phyloP scores from a whole-genome alignment of 2,888 invertebrate species.

The Hesperia comma region DNA sequence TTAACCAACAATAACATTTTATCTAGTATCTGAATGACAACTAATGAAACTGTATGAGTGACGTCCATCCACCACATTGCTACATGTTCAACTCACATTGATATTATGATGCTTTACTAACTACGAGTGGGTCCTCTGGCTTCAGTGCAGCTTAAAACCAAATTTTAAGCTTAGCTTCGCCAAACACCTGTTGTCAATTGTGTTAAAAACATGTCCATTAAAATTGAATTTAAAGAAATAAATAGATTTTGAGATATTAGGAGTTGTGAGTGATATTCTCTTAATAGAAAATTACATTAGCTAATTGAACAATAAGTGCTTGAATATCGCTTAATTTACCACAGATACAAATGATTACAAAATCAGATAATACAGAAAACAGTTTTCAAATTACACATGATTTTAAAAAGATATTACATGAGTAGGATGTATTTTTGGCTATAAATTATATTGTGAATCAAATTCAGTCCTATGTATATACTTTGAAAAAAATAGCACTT shows the following conservation, averaged over 20 bases:
- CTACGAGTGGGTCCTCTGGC: slow-evolving; percentile 49
- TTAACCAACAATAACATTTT: slow-evolving; percentile 2
- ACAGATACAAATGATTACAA: not conserved
- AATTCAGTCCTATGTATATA: not conserved
- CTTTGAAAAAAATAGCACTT: not conserved
- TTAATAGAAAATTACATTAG: not conserved
- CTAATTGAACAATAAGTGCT: slow-evolving; percentile 1
- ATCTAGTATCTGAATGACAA: slow-evolving; percentile 7
- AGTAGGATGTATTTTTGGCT: too few relatives aligned
- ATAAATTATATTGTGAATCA: not conserved
- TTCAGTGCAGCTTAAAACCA: slow-evolving; percentile 56
- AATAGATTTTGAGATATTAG: not conserved
- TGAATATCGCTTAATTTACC: not conserved
- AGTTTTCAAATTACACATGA: not conserved
- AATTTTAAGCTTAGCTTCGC: slow-evolving; percentile 50
- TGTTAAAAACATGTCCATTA: slow-evolving; percentile 50
- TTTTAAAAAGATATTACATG: too few relatives aligned
- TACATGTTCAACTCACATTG: slow-evolving; percentile 56
- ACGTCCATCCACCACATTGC: slow-evolving; percentile 48
- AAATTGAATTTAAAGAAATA: slow-evolving; percentile 21
- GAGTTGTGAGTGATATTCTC: not conserved
- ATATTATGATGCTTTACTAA: slow-evolving; percentile 43
- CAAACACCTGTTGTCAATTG: slow-evolving; percentile 57
- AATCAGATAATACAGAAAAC: not conserved
- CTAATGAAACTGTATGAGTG: slow-evolving; percentile 44